Percentiles rank a stretch among this genome's conserved stretches.
Evolutionary conservation across 2,888 invertebrate species (phyloP).

Genomic region (Morpho deidamia): DNA sequence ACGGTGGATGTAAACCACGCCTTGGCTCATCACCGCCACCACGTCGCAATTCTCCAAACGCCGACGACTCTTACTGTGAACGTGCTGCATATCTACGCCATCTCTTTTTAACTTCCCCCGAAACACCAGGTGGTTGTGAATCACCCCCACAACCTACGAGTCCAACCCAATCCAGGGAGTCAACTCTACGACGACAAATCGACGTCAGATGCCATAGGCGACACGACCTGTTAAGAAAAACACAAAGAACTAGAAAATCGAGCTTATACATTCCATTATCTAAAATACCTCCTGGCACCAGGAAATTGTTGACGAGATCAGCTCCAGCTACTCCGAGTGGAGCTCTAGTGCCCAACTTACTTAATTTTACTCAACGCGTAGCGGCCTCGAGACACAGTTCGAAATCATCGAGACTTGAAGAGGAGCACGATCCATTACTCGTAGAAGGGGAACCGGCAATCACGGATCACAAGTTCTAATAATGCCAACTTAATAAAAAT

Average conservation of each 20-base stretch:
- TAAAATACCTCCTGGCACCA: conserved; percentile 61
- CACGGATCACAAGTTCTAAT: conserved; percentile 63
- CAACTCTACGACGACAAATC: conserved; percentile 81
- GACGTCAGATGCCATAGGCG: conserved; percentile 76
- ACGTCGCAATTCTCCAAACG: conserved; percentile 43
- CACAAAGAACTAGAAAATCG: conserved; percentile 75
- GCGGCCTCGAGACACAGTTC: conserved; percentile 71
- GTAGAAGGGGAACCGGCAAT: conserved; percentile 58
- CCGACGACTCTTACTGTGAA: conserved; percentile 47
- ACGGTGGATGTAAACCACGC: conserved; percentile 58
- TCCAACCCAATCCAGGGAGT: conserved; percentile 86
- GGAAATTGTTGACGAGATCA: conserved; percentile 83
- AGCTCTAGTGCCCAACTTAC: conserved; percentile 80
- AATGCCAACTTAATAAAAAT: conserved; percentile 1
- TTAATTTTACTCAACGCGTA: conserved; percentile 79
- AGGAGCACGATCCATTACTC: conserved; percentile 81
- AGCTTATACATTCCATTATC: conserved; percentile 81
- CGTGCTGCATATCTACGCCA: conserved; percentile 52
- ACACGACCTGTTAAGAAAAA: conserved; percentile 47
- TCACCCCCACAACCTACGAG: conserved; percentile 91
- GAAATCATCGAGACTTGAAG: conserved; percentile 61
- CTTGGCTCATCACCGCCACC: conserved; percentile 56
- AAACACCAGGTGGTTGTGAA: conserved; percentile 47
- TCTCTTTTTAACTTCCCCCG: conserved; percentile 47
- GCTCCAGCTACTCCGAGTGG: conserved; percentile 90